Percentiles rank a stretch among this genome's conserved stretches.
Conservation (phyloP, 2,888 invertebrate species). For the Heliconius charithonia region DNA sequence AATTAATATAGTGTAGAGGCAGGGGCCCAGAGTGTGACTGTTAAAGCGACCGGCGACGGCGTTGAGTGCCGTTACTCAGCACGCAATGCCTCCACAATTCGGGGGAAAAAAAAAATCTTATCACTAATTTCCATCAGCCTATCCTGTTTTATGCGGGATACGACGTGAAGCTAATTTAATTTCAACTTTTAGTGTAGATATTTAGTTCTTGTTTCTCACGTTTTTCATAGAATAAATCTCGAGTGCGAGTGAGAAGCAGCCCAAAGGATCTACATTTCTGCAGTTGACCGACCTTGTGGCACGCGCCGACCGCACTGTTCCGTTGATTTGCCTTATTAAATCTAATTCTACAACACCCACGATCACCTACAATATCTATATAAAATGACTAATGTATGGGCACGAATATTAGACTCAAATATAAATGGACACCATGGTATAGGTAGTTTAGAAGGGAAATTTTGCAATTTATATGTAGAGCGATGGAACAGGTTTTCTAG, state of each 20-base stretch:
- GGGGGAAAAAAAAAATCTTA: no score
- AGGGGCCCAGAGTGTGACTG: no score
- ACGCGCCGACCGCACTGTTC: constrained; percentile 70
- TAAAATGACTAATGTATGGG: constrained; percentile 46
- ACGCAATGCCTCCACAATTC: no score
- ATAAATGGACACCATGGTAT: constrained; percentile 32
- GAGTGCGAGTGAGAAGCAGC: constrained; percentile 65
- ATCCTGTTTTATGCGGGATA: no score
- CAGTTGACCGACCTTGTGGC: constrained; percentile 79
- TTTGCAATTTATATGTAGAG: constrained; percentile 54
- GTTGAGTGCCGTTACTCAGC: no score
- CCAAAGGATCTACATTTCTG: constrained; percentile 62
- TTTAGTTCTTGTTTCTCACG: constrained; percentile 56
- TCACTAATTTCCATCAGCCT: no score
- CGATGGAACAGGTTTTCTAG: constrained; percentile 20
- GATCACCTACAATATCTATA: constrained; percentile 49
- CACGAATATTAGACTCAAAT: constrained; percentile 41
- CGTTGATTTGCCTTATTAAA: constrained; percentile 73
- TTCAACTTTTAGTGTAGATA: no score
- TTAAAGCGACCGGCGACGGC: no score
- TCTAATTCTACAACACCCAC: constrained; percentile 60
- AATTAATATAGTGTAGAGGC: no score
- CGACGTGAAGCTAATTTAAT: no score
- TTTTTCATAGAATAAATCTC: constrained; percentile 62
- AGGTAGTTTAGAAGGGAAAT: constrained; percentile 56